phyloP scores from a whole-genome alignment of 2,797 vertebrate genomes.

The Mallotus villosus region DNA sequence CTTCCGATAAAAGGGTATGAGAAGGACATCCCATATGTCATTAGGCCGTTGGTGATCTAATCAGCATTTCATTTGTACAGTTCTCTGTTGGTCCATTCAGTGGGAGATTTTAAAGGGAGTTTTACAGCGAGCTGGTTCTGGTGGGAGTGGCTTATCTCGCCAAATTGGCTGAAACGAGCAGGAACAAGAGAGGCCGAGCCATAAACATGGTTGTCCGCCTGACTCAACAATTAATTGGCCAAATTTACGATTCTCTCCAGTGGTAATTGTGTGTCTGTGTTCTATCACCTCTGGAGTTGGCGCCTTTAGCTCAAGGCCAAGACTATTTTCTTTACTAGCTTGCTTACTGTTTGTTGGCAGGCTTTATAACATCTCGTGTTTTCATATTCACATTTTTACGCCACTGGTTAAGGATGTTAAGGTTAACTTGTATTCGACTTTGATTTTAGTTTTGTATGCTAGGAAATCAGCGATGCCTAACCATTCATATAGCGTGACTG shows the following conservation, averaged over 20 bases:
- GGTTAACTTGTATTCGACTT: not conserved
- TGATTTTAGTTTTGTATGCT: not conserved
- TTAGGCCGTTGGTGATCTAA: constrained; percentile 34
- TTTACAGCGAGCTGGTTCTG: constrained; percentile 9
- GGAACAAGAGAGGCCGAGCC: not conserved
- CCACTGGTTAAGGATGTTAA: too few species aligned
- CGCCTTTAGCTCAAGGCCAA: not conserved
- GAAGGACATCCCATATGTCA: constrained; percentile 39
- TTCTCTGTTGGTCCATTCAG: constrained; percentile 31
- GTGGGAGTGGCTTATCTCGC: constrained; percentile 18
- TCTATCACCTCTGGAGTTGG: not conserved
- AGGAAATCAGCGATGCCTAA: not conserved
- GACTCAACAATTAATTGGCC: constrained; percentile 37
- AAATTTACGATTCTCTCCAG: constrained; percentile 15
- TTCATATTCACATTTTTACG: not conserved
- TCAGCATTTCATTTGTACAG: constrained; percentile 35
- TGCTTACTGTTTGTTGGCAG: constrained; percentile 2
- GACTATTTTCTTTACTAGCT: constrained; percentile 13
- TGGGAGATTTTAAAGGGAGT: constrained; percentile 20
- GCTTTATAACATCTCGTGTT: not conserved
- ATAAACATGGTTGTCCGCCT: constrained; percentile 26
- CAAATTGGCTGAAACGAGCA: constrained; percentile 34
- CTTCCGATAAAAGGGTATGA: not conserved
- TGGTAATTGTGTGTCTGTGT: not conserved
- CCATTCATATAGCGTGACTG: not conserved